phyloP scores from a whole-genome alignment of 2,113 vertebrate species.

The cat (Felis catus) region F.catus_Fca126_mat1.0 CM031415.1:182813001-182813500 shows the following conservation, averaged over 20 bases:
- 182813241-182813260: background rate
- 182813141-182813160: too few species aligned
- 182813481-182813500: background rate
- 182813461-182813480: background rate
- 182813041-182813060: too few species aligned
- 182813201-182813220: background rate
- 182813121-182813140: too few species aligned
- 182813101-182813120: too few species aligned
- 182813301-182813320: background rate
- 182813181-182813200: background rate
- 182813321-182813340: background rate
- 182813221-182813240: background rate
- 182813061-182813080: too few species aligned
- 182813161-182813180: background rate
- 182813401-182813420: background rate
- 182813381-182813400: background rate
- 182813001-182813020: too few species aligned
- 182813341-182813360: background rate
- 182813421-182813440: background rate
- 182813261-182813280: background rate
- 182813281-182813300: background rate
- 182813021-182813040: too few species aligned
- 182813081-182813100: too few species aligned
- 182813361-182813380: background rate
- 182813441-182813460: background rate